Evolutionary conservation across 2,888 invertebrate genomes (phyloP), one percentile per base, ranked within the genome.

Genomic region (Anthrax anthrax): DNA sequence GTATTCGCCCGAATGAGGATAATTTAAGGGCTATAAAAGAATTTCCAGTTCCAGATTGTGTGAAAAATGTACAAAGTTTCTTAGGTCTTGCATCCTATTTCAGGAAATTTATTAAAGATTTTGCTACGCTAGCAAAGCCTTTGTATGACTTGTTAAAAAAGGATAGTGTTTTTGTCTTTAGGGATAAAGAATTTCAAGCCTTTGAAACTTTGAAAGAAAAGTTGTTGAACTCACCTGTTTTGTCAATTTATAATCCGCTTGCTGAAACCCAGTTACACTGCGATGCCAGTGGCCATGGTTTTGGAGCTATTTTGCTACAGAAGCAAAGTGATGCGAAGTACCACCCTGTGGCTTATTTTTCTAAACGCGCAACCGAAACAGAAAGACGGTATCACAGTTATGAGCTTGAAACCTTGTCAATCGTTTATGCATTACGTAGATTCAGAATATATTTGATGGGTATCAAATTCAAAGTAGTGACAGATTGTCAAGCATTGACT

Each of bases 281-380:
- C 3, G 58, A 59, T 48, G 59, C 58, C 4, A 55, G 55, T 18
- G 18, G 19, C 14, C 10, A 18, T 14, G 39, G 44, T 4, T 44
- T 44, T 18, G 44, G 44, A 18, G 29, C 39, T 10, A 18, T 44
- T 18, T 44, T 38, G 34, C 4, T 45, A 16, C 40, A 9, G 58
- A 44, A 46, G 19, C 39, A 18, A 6, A 53, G 55, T 14, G 52
- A 52, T 43, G 43, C 40, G 6, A 19, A 44, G 3, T 41, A 52
- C 2, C 53, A 54, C 4, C 59, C 59, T 1, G 56, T 61, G 9
- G 57, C 55, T 41, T n/a, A n/a, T n/a, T n/a, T n/a, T n/a, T n/a
- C n/a, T n/a, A n/a, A n/a, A n/a, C n/a, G n/a, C n/a, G n/a, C 58
- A 50, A n/a, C n/a, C n/a, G n/a, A n/a, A n/a, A n/a, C n/a, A n/a